Evolutionary conservation across 2,888 invertebrate species (phyloP), one percentile per base, ranked within the genome.

Genomic region (Luffia ferchaultella): DNA sequence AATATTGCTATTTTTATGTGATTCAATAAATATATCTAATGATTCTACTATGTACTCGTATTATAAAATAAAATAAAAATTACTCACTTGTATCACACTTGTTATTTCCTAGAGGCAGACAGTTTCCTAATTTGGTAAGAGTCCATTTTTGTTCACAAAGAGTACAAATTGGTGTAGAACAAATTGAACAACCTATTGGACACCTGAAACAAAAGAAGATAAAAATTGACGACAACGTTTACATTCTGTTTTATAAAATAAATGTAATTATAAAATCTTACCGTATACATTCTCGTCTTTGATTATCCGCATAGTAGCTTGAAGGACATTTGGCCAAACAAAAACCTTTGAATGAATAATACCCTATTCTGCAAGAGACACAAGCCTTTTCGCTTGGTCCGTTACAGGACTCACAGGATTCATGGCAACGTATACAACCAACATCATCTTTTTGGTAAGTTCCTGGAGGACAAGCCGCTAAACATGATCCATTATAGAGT

Each of bases 371-470:
- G 71, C 95, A 95, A 19, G 90, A 89, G 59, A 94, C 90, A 79
- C 95, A 95, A 61, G 91, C 90, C 30, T 88, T 87, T 62, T 90
- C 90, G 51, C 88, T 88, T 16, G 91, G 88, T n/a, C 93, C 93
- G 56, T 87, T 90, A 72, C 94, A 95, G 44, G 93, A 92, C 67
- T 91, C 91, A 67, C 94, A 95, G 49, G 90, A 88, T 54, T 89
- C 85, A 70, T 94, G 92, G 65, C 94, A 95, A 12, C 89, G 85
- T 57, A 89, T 86, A 71, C 94, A 95, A 64, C 90, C 91, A 72
- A 93, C 93, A 70, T 95, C 93, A 66, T 94, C 92, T 43, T 93
- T 93, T 78, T 95, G 94, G 70, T 89, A 94, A 46, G 93, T 94
- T 62, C 91, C 89, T 15, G 87, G 71, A 0, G 95, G 95, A 77